Percentiles rank a stretch among this genome's conserved stretches.
phyloP scores from a whole-genome alignment of 1,140 invertebrate genomes.

The Trichonephila clavipes region DNA sequence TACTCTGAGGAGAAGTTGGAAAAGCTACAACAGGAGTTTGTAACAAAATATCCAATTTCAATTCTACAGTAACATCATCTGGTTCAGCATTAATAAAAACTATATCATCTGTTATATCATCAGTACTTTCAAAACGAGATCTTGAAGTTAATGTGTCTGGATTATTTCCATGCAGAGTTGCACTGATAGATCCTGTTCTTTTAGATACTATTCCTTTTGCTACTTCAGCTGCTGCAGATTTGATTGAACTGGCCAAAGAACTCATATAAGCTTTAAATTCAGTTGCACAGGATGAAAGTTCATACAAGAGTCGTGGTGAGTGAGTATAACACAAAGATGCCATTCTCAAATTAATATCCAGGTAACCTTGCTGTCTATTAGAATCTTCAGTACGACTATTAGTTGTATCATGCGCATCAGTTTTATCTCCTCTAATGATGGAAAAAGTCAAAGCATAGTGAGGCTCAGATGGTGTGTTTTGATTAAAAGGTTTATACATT shows the following conservation, averaged over 20 bases:
- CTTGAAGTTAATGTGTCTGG: background rate
- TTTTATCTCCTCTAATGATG: constrained; percentile 65
- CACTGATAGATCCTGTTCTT: constrained; percentile 65
- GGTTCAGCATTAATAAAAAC: constrained; percentile 3
- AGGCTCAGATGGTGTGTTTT: constrained; percentile 21
- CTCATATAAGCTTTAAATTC: constrained; percentile 88
- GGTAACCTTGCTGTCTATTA: constrained; percentile 79
- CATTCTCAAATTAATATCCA: constrained; percentile 86
- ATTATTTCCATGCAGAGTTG: constrained; percentile 62
- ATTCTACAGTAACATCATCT: constrained; percentile 73
- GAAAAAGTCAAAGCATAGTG: constrained; percentile 85
- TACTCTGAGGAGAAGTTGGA: constrained; percentile 88
- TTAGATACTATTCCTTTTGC: constrained; percentile 90
- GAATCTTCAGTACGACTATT: background rate
- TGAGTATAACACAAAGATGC: constrained; percentile 97
- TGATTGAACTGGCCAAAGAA: constrained; percentile 88
- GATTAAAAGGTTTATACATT: constrained; percentile 53
- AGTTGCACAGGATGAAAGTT: constrained; percentile 89
- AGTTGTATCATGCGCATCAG: background rate
- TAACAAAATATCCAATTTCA: constrained; percentile 85
- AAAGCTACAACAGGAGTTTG: constrained; percentile 95
- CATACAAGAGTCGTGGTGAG: constrained; percentile 91
- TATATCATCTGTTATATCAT: constrained; percentile 22
- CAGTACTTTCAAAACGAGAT: constrained; percentile 49
- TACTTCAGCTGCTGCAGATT: constrained; percentile 94